These are phyloP conservation scores for Gallirallus australis DNA, from an alignment of 2,797 vertebrate genomes.

Conservation along the genomic window DNA sequence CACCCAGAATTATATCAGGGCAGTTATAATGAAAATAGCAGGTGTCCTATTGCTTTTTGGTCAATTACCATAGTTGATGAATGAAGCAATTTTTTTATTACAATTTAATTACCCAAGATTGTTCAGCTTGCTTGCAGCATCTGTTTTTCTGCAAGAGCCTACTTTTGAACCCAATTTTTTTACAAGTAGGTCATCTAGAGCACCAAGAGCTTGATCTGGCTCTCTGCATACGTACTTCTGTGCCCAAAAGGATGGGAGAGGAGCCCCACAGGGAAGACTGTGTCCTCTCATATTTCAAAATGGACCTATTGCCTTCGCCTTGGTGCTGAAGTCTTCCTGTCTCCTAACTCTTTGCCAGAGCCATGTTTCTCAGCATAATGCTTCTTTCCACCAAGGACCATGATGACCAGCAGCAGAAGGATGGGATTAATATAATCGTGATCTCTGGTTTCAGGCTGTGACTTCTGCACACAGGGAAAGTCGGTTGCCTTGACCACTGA, in stretches of 20 bases:
- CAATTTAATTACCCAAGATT: constrained; percentile 53
- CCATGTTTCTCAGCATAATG: not conserved
- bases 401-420: not conserved
- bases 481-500: not conserved
- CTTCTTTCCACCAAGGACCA: not conserved
- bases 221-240: not conserved
- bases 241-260: not conserved
- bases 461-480: rapidly evolving
- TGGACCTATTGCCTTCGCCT: not conserved
- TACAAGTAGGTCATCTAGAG: constrained; percentile 12
- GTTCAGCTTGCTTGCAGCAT: constrained; percentile 47
- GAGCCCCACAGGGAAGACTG: not conserved
- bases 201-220: not conserved
- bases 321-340: not conserved
- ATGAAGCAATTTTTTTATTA: constrained; percentile 58
- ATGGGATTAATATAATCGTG: not conserved
- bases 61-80: constrained; percentile 65
- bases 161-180: not conserved
- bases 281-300: not conserved
- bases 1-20: constrained; percentile 12
- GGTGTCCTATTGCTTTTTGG: constrained; percentile 50
- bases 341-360: not conserved
- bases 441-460: not conserved
- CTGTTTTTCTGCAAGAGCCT: constrained; percentile 44
- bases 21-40: constrained; percentile 54